Evolutionary conservation across 2,888 invertebrate species (phyloP).

Genomic region (Deilephila elpenor): DNA sequence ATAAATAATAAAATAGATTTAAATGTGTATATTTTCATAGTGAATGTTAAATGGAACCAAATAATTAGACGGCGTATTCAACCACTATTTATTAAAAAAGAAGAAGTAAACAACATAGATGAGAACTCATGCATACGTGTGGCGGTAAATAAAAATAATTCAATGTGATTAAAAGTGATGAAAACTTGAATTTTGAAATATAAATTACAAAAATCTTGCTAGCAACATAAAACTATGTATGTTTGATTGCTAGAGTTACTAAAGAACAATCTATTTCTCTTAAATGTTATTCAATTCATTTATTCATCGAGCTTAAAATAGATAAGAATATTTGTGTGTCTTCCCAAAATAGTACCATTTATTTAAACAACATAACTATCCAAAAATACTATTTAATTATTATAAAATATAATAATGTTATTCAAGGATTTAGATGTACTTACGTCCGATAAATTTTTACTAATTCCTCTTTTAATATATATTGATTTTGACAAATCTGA

Average conservation of each 20-base stretch:
- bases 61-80: constrained; percentile 58
- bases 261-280: constrained; percentile 34
- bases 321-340: constrained; percentile 53
- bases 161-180: constrained; percentile 52
- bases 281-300: constrained; percentile 33
- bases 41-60: constrained; percentile 83
- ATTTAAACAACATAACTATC: neutral
- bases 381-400: neutral
- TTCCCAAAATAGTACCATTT: constrained; percentile 44
- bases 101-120: constrained; percentile 21
- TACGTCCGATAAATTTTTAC: constrained; percentile 14
- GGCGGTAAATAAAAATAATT: constrained; percentile 33
- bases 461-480: neutral
- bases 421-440: constrained; percentile 8
- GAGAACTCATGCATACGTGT: constrained; percentile 16
- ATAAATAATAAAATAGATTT: constrained; percentile 68
- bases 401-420: neutral
- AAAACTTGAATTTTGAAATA: constrained; percentile 33
- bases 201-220: neutral
- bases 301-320: constrained; percentile 61
- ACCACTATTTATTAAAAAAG: constrained; percentile 32
- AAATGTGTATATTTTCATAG: constrained; percentile 83
- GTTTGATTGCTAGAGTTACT: neutral
- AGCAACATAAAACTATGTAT: neutral
- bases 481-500: constrained; percentile 1